phyloP scores from a whole-genome alignment of 1,140 invertebrate species.

The Pogonomyrmex californicus region DNA sequence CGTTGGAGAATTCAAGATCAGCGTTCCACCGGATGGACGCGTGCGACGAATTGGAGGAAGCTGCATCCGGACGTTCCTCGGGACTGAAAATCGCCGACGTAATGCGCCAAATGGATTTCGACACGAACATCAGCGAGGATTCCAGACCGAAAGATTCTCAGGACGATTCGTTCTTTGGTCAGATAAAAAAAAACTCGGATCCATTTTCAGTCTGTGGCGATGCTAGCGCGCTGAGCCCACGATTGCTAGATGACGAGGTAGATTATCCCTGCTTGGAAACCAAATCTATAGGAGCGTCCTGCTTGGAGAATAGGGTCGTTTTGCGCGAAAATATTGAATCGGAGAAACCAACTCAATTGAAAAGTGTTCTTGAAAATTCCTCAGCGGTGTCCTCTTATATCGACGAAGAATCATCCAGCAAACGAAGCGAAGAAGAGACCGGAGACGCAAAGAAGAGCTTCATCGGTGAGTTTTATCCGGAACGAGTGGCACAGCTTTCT shows the following conservation, averaged over 20 bases:
- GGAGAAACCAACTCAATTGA: neutral
- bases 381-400: neutral
- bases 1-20: slow-evolving; percentile 58
- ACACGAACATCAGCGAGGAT: slow-evolving; percentile 73
- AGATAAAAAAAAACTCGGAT: slow-evolving; percentile 87
- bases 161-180: slow-evolving; percentile 76
- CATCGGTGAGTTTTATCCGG: slow-evolving; percentile 71
- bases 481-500: slow-evolving; percentile 35
- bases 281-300: slow-evolving; percentile 80
- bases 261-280: slow-evolving; percentile 85
- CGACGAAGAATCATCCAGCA: neutral
- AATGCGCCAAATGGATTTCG: slow-evolving; percentile 62
- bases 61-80: slow-evolving; percentile 48
- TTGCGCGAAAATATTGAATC: slow-evolving; percentile 29
- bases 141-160: slow-evolving; percentile 5
- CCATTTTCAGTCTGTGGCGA: slow-evolving; percentile 83
- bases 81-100: slow-evolving; percentile 68
- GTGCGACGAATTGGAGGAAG: slow-evolving; percentile 82
- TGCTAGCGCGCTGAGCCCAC: slow-evolving; percentile 67
- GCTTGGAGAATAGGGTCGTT: slow-evolving; percentile 59
- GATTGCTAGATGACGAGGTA: slow-evolving; percentile 82
- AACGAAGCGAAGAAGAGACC: slow-evolving; percentile 22
- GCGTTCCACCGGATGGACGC: slow-evolving; percentile 83
- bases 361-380: slow-evolving; percentile 22
- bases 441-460: slow-evolving; percentile 52